These are phyloP conservation scores for Orthonyx spaldingii DNA, from an alignment of 2,113 vertebrate species.

Conservation along the genomic window DNA sequence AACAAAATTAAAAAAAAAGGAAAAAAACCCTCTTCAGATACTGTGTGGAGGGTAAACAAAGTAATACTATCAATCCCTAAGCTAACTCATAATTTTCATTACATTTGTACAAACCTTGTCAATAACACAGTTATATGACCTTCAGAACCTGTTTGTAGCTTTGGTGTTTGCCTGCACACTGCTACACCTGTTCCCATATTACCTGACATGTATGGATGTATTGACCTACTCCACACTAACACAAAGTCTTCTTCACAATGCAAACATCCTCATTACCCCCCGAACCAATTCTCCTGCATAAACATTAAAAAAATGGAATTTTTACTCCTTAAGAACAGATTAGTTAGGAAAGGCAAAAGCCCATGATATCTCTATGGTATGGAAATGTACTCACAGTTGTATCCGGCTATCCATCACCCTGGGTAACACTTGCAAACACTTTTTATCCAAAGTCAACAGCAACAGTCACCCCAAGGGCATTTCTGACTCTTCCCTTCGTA, in stretches of 20 bases:
- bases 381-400: background rate
- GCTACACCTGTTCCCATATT: background rate
- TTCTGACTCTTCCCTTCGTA: background rate
- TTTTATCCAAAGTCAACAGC: background rate
- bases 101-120: background rate
- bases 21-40: background rate
- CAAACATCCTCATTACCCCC: background rate
- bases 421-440: background rate
- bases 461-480: background rate
- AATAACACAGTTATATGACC: accelerated
- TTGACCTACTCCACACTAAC: background rate
- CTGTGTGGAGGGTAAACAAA: background rate
- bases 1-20: background rate
- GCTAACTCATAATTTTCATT: background rate
- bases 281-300: background rate
- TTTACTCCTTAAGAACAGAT: background rate
- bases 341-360: background rate
- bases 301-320: background rate
- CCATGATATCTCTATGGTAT: background rate
- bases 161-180: too few species aligned
- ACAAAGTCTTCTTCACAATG: background rate
- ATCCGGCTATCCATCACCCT: background rate
- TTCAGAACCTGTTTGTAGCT: background rate
- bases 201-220: background rate
- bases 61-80: background rate